Evolutionary conservation across 2,888 invertebrate species (phyloP), one percentile per base, ranked within the genome.

Genomic region (Allygus modestus): DNA sequence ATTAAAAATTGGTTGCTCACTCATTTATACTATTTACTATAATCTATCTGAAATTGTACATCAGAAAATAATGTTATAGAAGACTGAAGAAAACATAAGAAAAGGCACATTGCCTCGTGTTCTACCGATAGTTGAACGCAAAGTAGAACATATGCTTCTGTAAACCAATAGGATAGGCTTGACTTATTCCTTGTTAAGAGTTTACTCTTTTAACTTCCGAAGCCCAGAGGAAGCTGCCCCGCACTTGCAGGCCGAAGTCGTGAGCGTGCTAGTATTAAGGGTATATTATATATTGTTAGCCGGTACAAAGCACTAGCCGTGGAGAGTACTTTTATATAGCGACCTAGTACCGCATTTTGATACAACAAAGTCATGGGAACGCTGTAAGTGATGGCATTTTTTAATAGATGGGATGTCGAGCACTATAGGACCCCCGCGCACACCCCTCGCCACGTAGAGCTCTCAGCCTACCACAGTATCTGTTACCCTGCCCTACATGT

Each of bases 281-380:
- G 58, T 79, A 33, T 58, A 79, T 54, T 79, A 79, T 58, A 79
- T 79, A 79, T 33, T 79, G 58, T 79, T 79, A 79, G 79, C 79
- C 54, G 79, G 79, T 79, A 79, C 79, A 79, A 79, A 79, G 58
- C 79, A 31, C 79, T 79, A 79, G 58, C 37, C 33, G 58, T 31
- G 79, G 79, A 77, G 77, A 31, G 77, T 51, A 77, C 77, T 77
- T 77, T 77, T 77, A 77, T 77, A 77, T 77, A 77, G 77, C 54
- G 77, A 79, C 79, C 46, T 79, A 79, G 77, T 79, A 79, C 51
- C 79, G 79, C 79, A 79, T 79, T 79, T 79, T 79, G 79, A 79
- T 79, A 79, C 79, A 51, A 79, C 79, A 31, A 58, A 79, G 58
- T 58, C 15, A 79, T 58, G 79, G 58, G 79, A 79, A 79, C 33